A percentile compares a stretch with the other conserved stretches of the same genome.
phyloP scores from a whole-genome alignment of 2,113 vertebrate species.

The Ardeotis arabs region DNA sequence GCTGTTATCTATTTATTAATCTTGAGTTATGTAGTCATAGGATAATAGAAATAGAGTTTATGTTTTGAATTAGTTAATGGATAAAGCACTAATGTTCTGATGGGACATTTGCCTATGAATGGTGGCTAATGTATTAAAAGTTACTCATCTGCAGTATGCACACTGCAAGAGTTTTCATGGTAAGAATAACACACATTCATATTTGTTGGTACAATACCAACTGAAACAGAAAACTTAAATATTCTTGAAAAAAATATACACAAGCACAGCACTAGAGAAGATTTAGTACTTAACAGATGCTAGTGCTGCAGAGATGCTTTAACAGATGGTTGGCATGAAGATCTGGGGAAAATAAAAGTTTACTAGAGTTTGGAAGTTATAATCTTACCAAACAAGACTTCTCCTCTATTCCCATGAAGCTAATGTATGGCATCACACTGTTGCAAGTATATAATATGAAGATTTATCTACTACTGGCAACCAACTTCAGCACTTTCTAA shows the following conservation, averaged over 20 bases:
- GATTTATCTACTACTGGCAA: background rate
- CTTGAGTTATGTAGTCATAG: background rate
- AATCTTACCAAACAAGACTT: background rate
- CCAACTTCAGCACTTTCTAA: background rate
- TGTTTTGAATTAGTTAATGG: background rate
- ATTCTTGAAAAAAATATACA: conserved; percentile 25
- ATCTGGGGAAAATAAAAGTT: conserved; percentile 25
- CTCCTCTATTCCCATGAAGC: background rate
- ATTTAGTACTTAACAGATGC: conserved; percentile 65
- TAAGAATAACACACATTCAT: background rate
- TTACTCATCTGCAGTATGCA: background rate
- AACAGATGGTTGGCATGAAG: conserved; percentile 67
- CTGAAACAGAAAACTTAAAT: conserved; percentile 29
- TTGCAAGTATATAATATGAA: background rate
- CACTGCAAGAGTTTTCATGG: background rate
- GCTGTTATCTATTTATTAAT: background rate
- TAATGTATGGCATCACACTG: background rate
- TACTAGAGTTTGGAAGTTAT: background rate
- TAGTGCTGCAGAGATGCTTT: conserved; percentile 30
- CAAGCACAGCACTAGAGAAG: background rate
- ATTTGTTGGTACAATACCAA: conserved; percentile 46
- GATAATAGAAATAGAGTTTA: background rate
- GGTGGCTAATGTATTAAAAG: background rate
- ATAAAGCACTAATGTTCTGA: background rate
- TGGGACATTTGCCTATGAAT: background rate